Conservation (phyloP, 2,113 vertebrate genomes). For the Brachyistius frenatus region DNA sequence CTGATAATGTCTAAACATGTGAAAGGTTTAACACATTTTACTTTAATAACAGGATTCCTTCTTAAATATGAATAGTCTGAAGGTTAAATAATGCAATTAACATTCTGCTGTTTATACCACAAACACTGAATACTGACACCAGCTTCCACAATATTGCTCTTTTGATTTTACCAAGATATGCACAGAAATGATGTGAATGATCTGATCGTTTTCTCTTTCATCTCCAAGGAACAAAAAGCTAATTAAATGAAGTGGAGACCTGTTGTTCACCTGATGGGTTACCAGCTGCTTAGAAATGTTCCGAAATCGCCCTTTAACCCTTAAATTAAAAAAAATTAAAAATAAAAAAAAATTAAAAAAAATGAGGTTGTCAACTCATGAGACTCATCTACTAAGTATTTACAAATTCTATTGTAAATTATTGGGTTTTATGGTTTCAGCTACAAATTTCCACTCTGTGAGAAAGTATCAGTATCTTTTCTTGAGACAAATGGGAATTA, state of each 20-base stretch:
- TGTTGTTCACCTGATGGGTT: background rate
- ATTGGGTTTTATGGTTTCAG: background rate
- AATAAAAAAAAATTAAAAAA: background rate
- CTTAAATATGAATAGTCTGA: background rate
- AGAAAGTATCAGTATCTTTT: background rate
- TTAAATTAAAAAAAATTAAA: background rate
- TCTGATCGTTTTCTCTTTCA: background rate
- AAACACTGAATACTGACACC: background rate
- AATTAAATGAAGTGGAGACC: background rate
- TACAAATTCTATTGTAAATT: background rate
- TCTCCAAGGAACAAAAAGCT: background rate
- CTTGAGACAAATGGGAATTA: background rate
- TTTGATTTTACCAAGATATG: background rate
- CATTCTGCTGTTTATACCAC: background rate
- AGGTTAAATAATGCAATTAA: background rate
- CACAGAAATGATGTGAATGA: background rate
- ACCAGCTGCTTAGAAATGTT: background rate
- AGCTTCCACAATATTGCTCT: background rate
- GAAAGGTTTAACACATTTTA: background rate
- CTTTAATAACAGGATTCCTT: background rate
- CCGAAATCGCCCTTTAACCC: background rate
- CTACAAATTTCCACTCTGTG: background rate
- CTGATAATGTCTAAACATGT: background rate
- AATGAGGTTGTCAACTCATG: constrained; percentile 3
- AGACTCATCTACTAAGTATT: background rate